phyloP scores from a whole-genome alignment of 2,113 vertebrate genomes.

The Benthochromis sp. region DNA sequence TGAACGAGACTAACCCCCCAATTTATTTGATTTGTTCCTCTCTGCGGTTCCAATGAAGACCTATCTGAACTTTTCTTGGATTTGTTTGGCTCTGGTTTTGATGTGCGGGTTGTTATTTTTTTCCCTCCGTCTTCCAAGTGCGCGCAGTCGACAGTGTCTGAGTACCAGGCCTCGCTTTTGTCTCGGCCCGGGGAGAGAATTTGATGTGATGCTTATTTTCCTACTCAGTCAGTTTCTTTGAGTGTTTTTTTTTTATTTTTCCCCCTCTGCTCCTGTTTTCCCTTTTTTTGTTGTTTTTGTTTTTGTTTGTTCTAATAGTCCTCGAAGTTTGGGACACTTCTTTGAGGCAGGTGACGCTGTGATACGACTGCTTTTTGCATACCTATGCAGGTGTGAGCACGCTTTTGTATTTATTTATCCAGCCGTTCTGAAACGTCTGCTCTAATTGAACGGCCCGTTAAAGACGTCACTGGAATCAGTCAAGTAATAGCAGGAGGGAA shows the following conservation, averaged over 20 bases:
- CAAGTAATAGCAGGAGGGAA: constrained; percentile 18
- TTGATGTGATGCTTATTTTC: constrained; percentile 53
- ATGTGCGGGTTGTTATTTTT: constrained; percentile 48
- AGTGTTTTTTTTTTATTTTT: not conserved
- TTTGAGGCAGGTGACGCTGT: constrained; percentile 26
- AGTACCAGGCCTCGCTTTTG: constrained; percentile 50
- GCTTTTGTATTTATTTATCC: constrained; percentile 34
- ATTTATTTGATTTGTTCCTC: constrained; percentile 68
- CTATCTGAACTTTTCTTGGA: constrained; percentile 58
- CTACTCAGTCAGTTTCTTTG: constrained; percentile 42
- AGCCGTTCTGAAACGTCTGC: not conserved
- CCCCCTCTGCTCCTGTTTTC: not conserved
- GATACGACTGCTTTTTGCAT: constrained; percentile 18
- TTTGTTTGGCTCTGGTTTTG: constrained; percentile 58
- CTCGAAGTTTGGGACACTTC: constrained; percentile 42
- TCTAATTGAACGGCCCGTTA: constrained; percentile 10
- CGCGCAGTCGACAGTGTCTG: constrained; percentile 37
- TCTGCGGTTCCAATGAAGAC: constrained; percentile 48
- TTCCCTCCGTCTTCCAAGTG: constrained; percentile 40
- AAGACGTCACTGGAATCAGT: constrained; percentile 10
- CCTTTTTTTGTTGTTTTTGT: not conserved
- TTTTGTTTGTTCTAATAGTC: constrained; percentile 27
- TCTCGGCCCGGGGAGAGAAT: constrained; percentile 44
- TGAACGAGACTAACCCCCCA: constrained; percentile 51
- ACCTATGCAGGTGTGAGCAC: constrained; percentile 45